phyloP scores from a whole-genome alignment of 2,113 vertebrate genomes.

The Colossoma macropomum region DNA sequence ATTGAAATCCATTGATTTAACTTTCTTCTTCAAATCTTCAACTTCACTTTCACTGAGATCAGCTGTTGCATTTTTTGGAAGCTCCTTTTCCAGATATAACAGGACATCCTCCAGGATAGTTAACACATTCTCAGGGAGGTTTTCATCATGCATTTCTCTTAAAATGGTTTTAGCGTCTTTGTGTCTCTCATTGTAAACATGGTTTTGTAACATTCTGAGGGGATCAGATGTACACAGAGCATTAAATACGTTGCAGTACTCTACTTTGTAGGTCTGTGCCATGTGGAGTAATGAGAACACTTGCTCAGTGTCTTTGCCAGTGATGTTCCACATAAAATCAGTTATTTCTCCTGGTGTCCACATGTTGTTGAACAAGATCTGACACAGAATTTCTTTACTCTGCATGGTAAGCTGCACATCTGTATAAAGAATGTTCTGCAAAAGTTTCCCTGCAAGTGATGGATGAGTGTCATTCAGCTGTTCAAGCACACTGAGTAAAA shows the following conservation, averaged over 20 bases:
- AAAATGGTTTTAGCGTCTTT: slow-evolving; percentile 7
- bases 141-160: not conserved
- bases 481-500: not conserved
- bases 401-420: not conserved
- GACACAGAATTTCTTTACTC: slow-evolving; percentile 29
- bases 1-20: slow-evolving; percentile 44
- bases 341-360: slow-evolving; percentile 19
- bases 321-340: not conserved
- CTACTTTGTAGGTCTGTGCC: slow-evolving; percentile 27
- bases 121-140: slow-evolving; percentile 11
- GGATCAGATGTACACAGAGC: not conserved
- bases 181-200: not conserved
- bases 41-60: not conserved
- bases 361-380: slow-evolving; percentile 1
- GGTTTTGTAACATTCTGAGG: not conserved
- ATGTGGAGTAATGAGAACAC: slow-evolving; percentile 18
- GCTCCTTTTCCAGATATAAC: not conserved
- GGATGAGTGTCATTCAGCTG: slow-evolving; percentile 19
- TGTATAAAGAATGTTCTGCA: not conserved
- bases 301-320: not conserved
- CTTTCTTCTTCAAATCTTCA: not conserved
- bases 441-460: not conserved
- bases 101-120: slow-evolving; percentile 18
- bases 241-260: not conserved
- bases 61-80: not conserved